Percentiles rank a stretch among this genome's conserved stretches.
These are phyloP conservation scores for Saccopteryx bilineata DNA, from an alignment of 2,113 vertebrate genomes.

Conservation along the genomic window DNA sequence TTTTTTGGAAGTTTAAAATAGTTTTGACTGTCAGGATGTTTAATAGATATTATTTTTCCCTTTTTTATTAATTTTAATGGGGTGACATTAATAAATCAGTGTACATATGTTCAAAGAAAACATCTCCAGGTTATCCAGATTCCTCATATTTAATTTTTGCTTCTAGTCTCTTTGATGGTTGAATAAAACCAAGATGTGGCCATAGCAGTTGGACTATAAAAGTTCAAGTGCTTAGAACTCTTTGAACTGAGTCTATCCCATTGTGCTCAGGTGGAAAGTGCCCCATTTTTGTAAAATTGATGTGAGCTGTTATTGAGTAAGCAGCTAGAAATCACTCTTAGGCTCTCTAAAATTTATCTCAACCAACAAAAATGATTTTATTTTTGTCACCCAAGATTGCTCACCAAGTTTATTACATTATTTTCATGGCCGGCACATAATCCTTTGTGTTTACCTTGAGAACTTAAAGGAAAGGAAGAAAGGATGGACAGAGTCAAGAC, in stretches of 20 bases:
- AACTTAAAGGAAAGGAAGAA: constrained; percentile 1
- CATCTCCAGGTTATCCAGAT: too few relatives aligned
- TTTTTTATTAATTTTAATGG: too few relatives aligned
- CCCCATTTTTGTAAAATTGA: not conserved
- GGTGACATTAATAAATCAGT: too few relatives aligned
- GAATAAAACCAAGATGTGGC: not conserved
- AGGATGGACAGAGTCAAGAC: constrained; percentile 32
- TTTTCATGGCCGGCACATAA: not conserved
- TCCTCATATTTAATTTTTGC: not conserved
- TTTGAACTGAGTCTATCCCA: not conserved
- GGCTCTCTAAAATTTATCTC: constrained; percentile 17
- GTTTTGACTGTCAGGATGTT: too few relatives aligned
- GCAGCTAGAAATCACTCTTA: not conserved
- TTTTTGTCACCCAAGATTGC: not conserved
- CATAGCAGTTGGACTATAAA: not conserved
- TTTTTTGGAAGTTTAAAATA: too few relatives aligned
- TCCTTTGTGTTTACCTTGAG: not conserved
- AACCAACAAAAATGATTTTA: not conserved
- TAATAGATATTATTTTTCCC: too few relatives aligned
- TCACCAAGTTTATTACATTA: not conserved
- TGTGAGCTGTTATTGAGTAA: not conserved
- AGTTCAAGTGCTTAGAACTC: not conserved
- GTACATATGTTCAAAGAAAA: too few relatives aligned
- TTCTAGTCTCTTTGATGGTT: not conserved
- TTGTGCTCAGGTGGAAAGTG: not conserved